Evolutionary conservation across 1,140 invertebrate genomes (phyloP).

Genomic region (Pteromalus puparum): DNA sequence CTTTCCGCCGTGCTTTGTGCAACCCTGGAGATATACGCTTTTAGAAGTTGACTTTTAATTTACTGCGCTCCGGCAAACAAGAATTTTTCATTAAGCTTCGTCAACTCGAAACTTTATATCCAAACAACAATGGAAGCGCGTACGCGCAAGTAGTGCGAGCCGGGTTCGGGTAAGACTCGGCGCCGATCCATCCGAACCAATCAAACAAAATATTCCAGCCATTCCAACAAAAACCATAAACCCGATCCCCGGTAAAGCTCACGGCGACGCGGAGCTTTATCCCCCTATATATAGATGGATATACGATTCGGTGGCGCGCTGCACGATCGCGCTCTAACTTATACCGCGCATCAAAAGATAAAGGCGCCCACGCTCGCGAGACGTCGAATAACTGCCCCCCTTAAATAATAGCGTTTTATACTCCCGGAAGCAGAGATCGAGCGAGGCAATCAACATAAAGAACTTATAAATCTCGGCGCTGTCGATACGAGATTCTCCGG

Average conservation of each 20-base stretch:
- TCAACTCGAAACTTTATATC: not conserved
- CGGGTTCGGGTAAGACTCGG: not conserved
- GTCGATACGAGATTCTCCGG: conserved; percentile 48
- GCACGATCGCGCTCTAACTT: not conserved
- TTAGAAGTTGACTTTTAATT: conserved; percentile 35
- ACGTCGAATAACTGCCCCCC: not conserved
- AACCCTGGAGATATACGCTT: conserved; percentile 4
- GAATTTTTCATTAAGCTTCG: conserved; percentile 26
- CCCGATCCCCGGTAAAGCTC: conserved; percentile 5
- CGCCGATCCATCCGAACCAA: conserved; percentile 6
- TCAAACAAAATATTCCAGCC: not conserved
- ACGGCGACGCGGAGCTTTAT: not conserved
- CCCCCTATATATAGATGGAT: not conserved
- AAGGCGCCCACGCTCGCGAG: not conserved
- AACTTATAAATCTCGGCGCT: conserved; percentile 52
- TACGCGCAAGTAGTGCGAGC: not conserved
- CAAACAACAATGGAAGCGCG: not conserved
- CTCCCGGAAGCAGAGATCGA: not conserved
- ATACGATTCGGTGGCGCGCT: not conserved
- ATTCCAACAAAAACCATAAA: conserved; percentile 13
- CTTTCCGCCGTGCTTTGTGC: not conserved
- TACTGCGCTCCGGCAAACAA: not conserved
- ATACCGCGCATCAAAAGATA: conserved; percentile 40
- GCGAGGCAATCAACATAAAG: conserved; percentile 52
- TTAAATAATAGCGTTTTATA: conserved; percentile 37